A percentile compares a stretch with the other conserved stretches of the same genome.
These are phyloP conservation scores for Triplophysa tibetana DNA, from an alignment of 2,113 vertebrate species.

Conservation along the genomic window DNA sequence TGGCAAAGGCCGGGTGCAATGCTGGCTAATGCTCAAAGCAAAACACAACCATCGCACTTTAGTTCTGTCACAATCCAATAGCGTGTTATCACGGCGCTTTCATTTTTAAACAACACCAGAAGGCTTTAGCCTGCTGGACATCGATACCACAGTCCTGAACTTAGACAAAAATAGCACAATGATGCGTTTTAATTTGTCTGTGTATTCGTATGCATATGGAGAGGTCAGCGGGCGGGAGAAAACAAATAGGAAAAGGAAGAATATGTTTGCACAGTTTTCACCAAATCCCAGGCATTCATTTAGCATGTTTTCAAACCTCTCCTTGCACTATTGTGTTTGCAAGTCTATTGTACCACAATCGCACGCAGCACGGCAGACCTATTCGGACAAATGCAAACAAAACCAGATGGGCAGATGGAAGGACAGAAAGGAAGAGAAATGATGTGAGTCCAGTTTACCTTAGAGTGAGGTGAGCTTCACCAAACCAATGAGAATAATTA, in stretches of 20 bases:
- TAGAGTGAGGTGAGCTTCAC: conserved; percentile 43
- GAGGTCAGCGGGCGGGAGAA: background rate
- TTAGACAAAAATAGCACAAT: conserved; percentile 27
- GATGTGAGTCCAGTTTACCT: conserved; percentile 11
- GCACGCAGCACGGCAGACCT: conserved; percentile 8
- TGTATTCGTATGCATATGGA: background rate
- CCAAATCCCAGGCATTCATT: conserved; percentile 3
- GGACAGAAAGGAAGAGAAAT: conserved; percentile 12
- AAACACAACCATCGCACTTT: conserved; percentile 44
- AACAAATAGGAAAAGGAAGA: background rate
- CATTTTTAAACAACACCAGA: conserved; percentile 33
- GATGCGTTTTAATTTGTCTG: conserved; percentile 9
- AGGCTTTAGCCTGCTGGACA: conserved; percentile 20
- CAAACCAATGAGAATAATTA: conserved; percentile 48
- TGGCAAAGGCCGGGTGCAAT: conserved; percentile 37
- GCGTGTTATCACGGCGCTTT: conserved; percentile 22
- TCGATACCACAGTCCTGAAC: conserved; percentile 20
- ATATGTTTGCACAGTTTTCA: conserved; percentile 21
- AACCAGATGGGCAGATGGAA: conserved; percentile 29
- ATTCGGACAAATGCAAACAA: conserved; percentile 43
- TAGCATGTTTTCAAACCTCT: conserved; percentile 19
- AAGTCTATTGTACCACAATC: conserved; percentile 23
- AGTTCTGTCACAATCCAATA: conserved; percentile 39
- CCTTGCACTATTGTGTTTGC: background rate
- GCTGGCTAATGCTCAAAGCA: conserved; percentile 46